A percentile compares a stretch with the other conserved stretches of the same genome.
Conservation (phyloP, 2,113 vertebrate species). For the Calonectris borealis region DNA sequence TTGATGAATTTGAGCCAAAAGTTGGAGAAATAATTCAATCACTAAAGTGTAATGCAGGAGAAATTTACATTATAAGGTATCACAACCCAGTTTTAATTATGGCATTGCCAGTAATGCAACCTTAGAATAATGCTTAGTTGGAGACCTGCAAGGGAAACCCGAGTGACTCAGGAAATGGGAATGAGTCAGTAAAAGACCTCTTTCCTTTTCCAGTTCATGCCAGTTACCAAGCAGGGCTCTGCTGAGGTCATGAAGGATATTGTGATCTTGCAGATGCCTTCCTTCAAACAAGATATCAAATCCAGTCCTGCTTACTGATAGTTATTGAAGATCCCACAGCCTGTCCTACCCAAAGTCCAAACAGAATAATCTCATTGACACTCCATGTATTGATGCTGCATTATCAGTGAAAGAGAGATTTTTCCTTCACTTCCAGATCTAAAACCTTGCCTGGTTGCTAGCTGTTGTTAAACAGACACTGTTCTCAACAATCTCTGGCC, state of each 20-base stretch:
- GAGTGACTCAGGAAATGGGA: neutral
- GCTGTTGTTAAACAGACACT: neutral
- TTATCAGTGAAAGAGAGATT: neutral
- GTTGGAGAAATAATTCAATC: neutral
- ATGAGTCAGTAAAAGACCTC: neutral
- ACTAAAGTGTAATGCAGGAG: neutral
- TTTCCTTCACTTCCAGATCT: neutral
- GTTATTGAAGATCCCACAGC: neutral
- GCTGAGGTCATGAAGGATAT: neutral
- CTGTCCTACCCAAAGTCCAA: neutral
- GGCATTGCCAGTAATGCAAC: neutral
- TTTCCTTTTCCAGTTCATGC: neutral
- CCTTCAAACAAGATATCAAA: neutral
- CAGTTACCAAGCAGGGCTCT: neutral
- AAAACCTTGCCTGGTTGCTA: neutral
- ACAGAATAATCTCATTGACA: neutral
- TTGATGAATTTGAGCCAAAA: neutral
- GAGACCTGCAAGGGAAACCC: neutral
- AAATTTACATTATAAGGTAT: neutral
- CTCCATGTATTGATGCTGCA: neutral
- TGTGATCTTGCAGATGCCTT: neutral
- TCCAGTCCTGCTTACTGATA: neutral
- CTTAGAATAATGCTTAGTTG: neutral
- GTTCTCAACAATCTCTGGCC: neutral
- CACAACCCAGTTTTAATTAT: neutral